Evolutionary conservation across 1,140 invertebrate species (phyloP).

Genomic region (Diorhabda sublineata): DNA sequence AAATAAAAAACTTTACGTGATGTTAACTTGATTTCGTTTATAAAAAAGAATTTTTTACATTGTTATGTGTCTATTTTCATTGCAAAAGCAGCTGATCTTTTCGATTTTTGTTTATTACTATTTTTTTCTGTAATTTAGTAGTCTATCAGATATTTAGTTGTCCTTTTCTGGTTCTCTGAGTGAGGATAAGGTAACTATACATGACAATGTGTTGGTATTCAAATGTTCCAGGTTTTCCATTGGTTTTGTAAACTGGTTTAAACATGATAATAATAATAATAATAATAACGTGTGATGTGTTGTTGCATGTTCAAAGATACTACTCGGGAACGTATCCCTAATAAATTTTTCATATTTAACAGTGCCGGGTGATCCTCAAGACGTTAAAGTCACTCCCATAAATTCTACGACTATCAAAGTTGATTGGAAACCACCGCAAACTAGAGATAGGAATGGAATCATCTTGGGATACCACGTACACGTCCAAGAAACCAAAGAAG

Average conservation of each 20-base stretch:
- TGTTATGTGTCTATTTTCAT: too few relatives aligned
- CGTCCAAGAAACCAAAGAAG: conserved; percentile 84
- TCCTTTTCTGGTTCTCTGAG: conserved; percentile 37
- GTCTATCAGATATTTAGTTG: conserved; percentile 12
- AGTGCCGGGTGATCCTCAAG: conserved; percentile 95
- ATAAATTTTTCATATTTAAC: conserved; percentile 45
- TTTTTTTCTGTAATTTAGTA: conserved; percentile 29
- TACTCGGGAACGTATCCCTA: conserved; percentile 1
- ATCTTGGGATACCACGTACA: conserved; percentile 96
- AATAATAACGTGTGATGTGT: conserved; percentile 36
- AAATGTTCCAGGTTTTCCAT: conserved; percentile 43
- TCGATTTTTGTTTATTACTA: conserved; percentile 23
- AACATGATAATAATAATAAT: conserved; percentile 27
- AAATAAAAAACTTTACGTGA: too few relatives aligned
- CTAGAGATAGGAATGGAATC: conserved; percentile 91
- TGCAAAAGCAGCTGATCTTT: neutral
- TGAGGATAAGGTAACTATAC: conserved; percentile 46
- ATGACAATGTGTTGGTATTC: conserved; percentile 51
- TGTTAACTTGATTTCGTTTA: too few relatives aligned
- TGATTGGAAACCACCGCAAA: conserved; percentile 83
- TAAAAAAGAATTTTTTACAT: too few relatives aligned
- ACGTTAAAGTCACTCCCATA: conserved; percentile 78
- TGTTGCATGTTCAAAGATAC: conserved; percentile 34
- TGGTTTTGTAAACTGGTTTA: conserved; percentile 10
- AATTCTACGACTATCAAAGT: conserved; percentile 93